Conservation (phyloP, 2,888 invertebrate genomes). For the Nomada ruficornis region DNA sequence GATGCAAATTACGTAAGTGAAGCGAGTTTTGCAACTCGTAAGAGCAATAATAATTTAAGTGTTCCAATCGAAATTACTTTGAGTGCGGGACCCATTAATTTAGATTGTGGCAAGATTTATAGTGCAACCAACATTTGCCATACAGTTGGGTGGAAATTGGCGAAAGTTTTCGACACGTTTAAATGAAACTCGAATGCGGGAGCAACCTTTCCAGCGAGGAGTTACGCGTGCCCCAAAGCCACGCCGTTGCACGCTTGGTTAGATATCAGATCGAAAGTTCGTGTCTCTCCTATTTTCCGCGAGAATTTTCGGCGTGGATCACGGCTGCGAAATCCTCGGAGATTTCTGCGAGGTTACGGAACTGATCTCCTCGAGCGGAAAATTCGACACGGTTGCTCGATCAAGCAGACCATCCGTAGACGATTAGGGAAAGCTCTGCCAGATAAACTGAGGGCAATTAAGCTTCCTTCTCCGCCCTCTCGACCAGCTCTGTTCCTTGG, state of each 20-base stretch:
- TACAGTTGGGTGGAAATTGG: constrained; percentile 33
- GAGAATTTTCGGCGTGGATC: constrained; percentile 70
- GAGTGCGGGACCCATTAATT: background rate
- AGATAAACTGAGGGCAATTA: constrained; percentile 70
- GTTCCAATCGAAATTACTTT: background rate
- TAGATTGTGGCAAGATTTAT: constrained; percentile 7
- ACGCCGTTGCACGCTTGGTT: constrained; percentile 62
- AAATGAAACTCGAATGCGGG: constrained; percentile 58
- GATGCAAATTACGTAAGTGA: no score
- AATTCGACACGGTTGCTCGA: constrained; percentile 75
- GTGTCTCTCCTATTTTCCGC: constrained; percentile 72
- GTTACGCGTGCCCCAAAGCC: constrained; percentile 62
- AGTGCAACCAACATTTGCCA: background rate
- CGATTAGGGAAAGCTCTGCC: constrained; percentile 71
- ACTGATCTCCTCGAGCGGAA: constrained; percentile 65
- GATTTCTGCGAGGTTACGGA: constrained; percentile 68
- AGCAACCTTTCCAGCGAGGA: constrained; percentile 34
- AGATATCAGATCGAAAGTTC: constrained; percentile 73
- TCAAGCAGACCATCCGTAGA: constrained; percentile 71
- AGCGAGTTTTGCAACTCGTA: background rate
- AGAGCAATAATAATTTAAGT: background rate
- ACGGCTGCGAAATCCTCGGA: constrained; percentile 69
- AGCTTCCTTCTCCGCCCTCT: constrained; percentile 41
- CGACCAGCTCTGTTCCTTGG: constrained; percentile 5
- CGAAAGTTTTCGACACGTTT: constrained; percentile 60